These are phyloP conservation scores for Myotis myotis DNA, from an alignment of 2,797 vertebrate genomes.

Conservation along the genomic window DNA sequence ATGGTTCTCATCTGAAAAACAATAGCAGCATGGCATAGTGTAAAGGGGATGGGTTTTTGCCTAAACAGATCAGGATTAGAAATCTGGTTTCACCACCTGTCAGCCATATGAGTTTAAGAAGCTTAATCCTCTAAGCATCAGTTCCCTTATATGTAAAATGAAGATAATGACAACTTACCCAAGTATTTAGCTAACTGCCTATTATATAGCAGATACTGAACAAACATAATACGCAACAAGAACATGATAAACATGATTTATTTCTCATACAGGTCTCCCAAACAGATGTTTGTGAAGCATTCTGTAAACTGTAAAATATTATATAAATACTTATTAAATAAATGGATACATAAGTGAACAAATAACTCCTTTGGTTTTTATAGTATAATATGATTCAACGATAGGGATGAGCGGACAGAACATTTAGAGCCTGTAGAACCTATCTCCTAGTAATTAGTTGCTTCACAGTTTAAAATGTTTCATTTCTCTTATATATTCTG, in stretches of 20 bases:
- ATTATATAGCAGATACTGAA: background rate
- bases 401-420: background rate
- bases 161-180: background rate
- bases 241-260: background rate
- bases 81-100: background rate
- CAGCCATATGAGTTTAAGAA: background rate
- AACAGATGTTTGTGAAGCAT: background rate
- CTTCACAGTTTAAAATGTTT: slow-evolving; percentile 32
- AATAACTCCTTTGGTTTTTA: slow-evolving; percentile 32
- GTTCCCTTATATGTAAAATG: slow-evolving; percentile 8
- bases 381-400: slow-evolving; percentile 22
- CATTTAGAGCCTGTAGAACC: slow-evolving; percentile 20
- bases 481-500: background rate
- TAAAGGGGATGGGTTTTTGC: background rate
- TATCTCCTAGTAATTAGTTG: background rate
- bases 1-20: background rate
- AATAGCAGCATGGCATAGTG: background rate
- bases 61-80: background rate
- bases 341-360: slow-evolving; percentile 24
- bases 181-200: background rate
- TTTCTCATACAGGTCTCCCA: background rate
- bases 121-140: background rate
- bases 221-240: background rate
- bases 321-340: slow-evolving; percentile 18
- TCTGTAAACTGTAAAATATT: slow-evolving; percentile 2